Percentiles rank a stretch among this genome's conserved stretches.
These are phyloP conservation scores for Dendrocincla fuliginosa DNA, from an alignment of 2,797 vertebrate species.

Conservation along the genomic window DNA sequence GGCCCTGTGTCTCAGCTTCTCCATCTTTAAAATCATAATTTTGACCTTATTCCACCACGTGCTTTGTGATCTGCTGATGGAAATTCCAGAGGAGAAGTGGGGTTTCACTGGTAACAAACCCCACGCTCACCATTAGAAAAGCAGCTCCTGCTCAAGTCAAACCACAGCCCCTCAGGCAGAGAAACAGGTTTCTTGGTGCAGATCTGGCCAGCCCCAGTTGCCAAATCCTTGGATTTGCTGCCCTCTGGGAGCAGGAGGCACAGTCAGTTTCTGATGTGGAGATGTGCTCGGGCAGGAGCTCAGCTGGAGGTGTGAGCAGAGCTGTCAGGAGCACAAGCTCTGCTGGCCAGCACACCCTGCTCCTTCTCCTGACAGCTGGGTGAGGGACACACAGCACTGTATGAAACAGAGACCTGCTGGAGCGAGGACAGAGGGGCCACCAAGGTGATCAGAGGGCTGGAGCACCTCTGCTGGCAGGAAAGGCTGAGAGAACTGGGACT, in stretches of 20 bases:
- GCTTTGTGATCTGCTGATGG: neutral
- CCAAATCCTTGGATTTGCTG: neutral
- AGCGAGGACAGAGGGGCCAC: neutral
- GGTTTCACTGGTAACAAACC: neutral
- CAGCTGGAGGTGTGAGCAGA: rapidly evolving
- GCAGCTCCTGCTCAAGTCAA: neutral
- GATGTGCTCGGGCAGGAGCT: neutral
- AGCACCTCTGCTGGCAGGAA: neutral
- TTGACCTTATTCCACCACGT: neutral
- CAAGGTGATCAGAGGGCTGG: neutral
- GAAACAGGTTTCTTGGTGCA: neutral
- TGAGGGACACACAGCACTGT: neutral
- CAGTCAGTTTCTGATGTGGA: neutral
- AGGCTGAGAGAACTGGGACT: neutral
- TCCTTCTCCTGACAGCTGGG: neutral
- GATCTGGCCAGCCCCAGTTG: neutral
- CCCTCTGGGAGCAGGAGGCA: neutral
- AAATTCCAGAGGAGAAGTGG: neutral
- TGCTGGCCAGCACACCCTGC: neutral
- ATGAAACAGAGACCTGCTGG: neutral
- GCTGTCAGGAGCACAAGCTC: neutral
- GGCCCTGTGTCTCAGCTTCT: neutral
- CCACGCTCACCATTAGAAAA: neutral
- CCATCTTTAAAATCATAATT: neutral
- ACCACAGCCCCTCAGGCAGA: neutral